A percentile compares a stretch with the other conserved stretches of the same genome.
phyloP scores from a whole-genome alignment of 2,888 invertebrate species.

The Lasioglossum leucozonium region DNA sequence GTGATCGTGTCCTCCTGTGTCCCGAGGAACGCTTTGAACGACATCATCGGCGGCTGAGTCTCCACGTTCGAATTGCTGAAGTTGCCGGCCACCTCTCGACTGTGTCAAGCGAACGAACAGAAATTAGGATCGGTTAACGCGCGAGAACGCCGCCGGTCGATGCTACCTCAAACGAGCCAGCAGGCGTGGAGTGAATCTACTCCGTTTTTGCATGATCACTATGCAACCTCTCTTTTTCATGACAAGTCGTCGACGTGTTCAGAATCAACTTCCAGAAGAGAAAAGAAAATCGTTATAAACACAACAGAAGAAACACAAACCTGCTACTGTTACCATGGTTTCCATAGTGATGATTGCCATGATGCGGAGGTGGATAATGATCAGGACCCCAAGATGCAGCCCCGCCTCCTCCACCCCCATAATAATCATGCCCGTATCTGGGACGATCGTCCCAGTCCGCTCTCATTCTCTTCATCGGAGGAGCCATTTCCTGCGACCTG shows the following conservation, averaged over 20 bases:
- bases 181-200: slow-evolving; percentile 80
- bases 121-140: neutral
- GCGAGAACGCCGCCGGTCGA: neutral
- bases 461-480: slow-evolving; percentile 91
- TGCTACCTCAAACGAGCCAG: slow-evolving; percentile 79
- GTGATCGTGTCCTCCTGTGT: slow-evolving; percentile 99
- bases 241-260: slow-evolving; percentile 17
- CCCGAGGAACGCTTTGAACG: slow-evolving; percentile 97
- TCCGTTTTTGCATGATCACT: slow-evolving; percentile 69
- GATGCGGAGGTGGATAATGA: slow-evolving; percentile 85
- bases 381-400: slow-evolving; percentile 78
- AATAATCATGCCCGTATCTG: slow-evolving; percentile 80
- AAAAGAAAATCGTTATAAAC: slow-evolving; percentile 31
- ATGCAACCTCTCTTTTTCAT: slow-evolving; percentile 60
- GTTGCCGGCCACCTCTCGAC: slow-evolving; percentile 82
- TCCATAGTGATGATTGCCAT: slow-evolving; percentile 87
- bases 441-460: slow-evolving; percentile 88
- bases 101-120: slow-evolving; percentile 64
- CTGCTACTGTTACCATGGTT: slow-evolving; percentile 85
- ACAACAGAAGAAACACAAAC: slow-evolving; percentile 68
- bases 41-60: slow-evolving; percentile 97
- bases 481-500: slow-evolving; percentile 91
- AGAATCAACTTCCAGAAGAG: slow-evolving; percentile 7
- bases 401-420: slow-evolving; percentile 67
- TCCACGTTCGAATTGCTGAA: slow-evolving; percentile 85